A percentile compares a stretch with the other conserved stretches of the same genome.
Conservation (phyloP, 2,113 vertebrate genomes). For the Plotosus lineatus region DNA sequence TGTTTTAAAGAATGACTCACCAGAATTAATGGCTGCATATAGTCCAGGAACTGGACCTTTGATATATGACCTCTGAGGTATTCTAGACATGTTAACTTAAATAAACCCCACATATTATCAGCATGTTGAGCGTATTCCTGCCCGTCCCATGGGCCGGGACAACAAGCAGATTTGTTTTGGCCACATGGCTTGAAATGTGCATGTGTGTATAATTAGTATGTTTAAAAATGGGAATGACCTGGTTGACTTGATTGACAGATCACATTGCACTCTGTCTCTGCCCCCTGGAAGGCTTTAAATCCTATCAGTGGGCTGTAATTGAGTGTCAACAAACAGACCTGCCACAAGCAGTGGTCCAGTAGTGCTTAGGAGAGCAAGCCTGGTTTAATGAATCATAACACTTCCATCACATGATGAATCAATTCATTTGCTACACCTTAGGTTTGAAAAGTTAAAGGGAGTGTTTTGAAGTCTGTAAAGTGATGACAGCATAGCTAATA, state of each 20-base stretch:
- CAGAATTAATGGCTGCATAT: constrained; percentile 18
- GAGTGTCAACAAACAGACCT: constrained; percentile 55
- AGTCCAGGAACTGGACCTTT: constrained; percentile 28
- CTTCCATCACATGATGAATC: constrained; percentile 29
- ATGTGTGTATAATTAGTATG: constrained; percentile 50
- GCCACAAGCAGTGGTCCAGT: constrained; percentile 25
- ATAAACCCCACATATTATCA: constrained; percentile 38
- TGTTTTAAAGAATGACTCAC: constrained; percentile 39
- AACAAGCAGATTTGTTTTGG: constrained; percentile 24
- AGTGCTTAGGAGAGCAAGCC: constrained; percentile 23
- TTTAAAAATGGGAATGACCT: constrained; percentile 39
- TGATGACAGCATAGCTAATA: constrained; percentile 7
- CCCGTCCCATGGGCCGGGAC: constrained; percentile 38
- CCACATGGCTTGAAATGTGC: constrained; percentile 7
- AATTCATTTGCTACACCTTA: background rate
- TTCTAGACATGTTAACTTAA: constrained; percentile 43
- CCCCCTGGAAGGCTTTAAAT: constrained; percentile 49
- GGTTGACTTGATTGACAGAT: constrained; percentile 50
- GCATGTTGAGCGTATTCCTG: constrained; percentile 30
- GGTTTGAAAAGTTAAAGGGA: constrained; percentile 23
- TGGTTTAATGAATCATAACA: constrained; percentile 23
- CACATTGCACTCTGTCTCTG: constrained; percentile 23
- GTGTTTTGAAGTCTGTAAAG: constrained; percentile 1
- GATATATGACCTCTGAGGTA: constrained; percentile 36
- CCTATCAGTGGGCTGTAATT: constrained; percentile 52